Conservation (phyloP, 2,113 vertebrate species). For the Ailuropoda melanoleuca region DNA sequence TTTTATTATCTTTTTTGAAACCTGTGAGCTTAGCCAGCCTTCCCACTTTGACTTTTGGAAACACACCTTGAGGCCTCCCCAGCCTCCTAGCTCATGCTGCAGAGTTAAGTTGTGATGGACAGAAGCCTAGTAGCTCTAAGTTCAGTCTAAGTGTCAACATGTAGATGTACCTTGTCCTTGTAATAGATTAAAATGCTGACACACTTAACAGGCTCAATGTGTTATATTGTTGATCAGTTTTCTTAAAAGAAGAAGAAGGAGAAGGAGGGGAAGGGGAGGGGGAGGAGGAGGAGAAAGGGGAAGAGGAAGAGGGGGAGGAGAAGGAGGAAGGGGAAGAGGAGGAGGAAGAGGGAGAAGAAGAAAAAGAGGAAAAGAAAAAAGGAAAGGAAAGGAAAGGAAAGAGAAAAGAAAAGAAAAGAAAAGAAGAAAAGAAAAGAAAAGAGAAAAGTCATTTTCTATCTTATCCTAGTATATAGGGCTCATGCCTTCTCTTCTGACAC, state of each 20-base stretch:
- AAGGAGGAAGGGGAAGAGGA: no score
- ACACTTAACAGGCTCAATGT: not conserved
- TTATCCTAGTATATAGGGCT: not conserved
- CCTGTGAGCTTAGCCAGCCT: constrained; percentile 19
- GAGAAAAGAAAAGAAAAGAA: no score
- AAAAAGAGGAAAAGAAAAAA: rapidly evolving
- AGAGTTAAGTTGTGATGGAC: not conserved
- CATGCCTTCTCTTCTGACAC: not conserved
- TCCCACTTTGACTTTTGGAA: not conserved
- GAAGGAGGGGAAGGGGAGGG: not conserved
- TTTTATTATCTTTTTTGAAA: constrained; percentile 13
- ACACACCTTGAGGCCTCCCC: not conserved
- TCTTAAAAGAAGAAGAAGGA: not conserved
- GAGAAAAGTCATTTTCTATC: not conserved
- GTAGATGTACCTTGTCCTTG: not conserved
- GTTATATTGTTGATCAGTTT: not conserved
- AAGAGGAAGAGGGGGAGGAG: no score
- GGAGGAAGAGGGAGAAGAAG: no score
- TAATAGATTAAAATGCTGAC: not conserved
- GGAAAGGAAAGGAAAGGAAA: not conserved
- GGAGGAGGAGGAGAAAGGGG: no score
- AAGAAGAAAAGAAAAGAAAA: no score
- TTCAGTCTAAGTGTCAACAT: not conserved
- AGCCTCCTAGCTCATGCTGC: not conserved
- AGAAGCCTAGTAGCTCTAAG: not conserved